Conservation (phyloP, 1,140 invertebrate genomes). For the Holotrichia oblita region DNA sequence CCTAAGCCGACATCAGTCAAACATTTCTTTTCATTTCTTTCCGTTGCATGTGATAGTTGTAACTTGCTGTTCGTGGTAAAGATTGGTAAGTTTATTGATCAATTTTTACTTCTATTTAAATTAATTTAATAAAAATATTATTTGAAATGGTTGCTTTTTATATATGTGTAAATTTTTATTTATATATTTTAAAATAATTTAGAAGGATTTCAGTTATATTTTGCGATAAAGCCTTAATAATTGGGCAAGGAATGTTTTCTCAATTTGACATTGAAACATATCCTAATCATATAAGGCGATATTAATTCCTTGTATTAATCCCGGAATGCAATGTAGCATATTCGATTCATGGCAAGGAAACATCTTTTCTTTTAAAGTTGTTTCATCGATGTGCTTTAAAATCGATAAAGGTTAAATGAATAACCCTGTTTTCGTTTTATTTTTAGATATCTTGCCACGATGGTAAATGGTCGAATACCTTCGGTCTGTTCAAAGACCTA, state of each 20-base stretch:
- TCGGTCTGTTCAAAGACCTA: constrained; percentile 98
- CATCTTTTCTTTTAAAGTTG: too few relatives aligned
- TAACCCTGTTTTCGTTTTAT: too few relatives aligned
- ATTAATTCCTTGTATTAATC: constrained; percentile 58
- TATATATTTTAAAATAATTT: neutral
- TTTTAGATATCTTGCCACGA: constrained; percentile 61
- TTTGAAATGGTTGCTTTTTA: neutral
- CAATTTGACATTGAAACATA: constrained; percentile 40
- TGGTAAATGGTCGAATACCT: constrained; percentile 94
- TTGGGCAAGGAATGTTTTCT: constrained; percentile 56
- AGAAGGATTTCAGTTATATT: neutral
- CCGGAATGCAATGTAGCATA: constrained; percentile 54
- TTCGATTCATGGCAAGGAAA: constrained; percentile 59
- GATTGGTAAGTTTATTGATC: neutral
- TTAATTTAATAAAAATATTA: constrained; percentile 10
- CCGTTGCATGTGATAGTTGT: neutral
- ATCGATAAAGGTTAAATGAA: too few relatives aligned
- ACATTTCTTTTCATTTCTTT: neutral
- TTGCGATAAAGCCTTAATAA: constrained; percentile 46
- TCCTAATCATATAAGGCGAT: constrained; percentile 58
- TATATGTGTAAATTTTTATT: neutral
- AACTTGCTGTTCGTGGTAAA: neutral
- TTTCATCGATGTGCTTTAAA: too few relatives aligned
- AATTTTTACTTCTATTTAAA: neutral
- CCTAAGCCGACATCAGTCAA: too few relatives aligned